Evolutionary conservation across 2,888 invertebrate genomes (phyloP).

Genomic region (Xestoiulus laeticollis): DNA sequence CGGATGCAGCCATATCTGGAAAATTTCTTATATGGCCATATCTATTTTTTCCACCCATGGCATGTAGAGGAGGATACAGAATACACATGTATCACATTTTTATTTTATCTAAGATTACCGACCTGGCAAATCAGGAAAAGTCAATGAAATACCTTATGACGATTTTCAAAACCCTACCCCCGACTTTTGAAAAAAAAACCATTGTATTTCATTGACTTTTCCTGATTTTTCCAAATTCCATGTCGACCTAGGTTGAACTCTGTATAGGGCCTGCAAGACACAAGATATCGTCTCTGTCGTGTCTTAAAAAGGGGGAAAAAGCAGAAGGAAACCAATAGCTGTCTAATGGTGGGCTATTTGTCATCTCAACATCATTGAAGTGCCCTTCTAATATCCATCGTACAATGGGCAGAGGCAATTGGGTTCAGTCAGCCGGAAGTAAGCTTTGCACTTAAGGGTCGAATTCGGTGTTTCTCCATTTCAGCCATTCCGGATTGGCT

Average conservation of each 20-base stretch:
- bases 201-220: background rate
- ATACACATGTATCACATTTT: too few species aligned
- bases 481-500: slow-evolving; percentile 20
- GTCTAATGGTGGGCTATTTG: slow-evolving; percentile 32
- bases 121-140: background rate
- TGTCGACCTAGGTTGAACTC: background rate
- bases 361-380: slow-evolving; percentile 28
- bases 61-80: too few species aligned
- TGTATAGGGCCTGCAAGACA: background rate
- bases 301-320: background rate
- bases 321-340: slow-evolving; percentile 40
- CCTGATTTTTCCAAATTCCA: background rate
- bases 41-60: too few species aligned
- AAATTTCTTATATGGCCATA: too few species aligned
- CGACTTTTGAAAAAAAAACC: too few species aligned
- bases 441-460: slow-evolving; percentile 43
- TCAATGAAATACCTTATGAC: background rate
- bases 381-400: slow-evolving; percentile 39
- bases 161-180: too few species aligned
- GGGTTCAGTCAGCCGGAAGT: slow-evolving; percentile 41
- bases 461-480: slow-evolving; percentile 25
- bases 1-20: too few species aligned
- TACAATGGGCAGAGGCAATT: slow-evolving; percentile 40
- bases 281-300: slow-evolving; percentile 20
- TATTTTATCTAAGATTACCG: too few species aligned